These are phyloP conservation scores for Tetrapedia diversipes DNA, from an alignment of 2,888 invertebrate genomes.

Conservation along the genomic window DNA sequence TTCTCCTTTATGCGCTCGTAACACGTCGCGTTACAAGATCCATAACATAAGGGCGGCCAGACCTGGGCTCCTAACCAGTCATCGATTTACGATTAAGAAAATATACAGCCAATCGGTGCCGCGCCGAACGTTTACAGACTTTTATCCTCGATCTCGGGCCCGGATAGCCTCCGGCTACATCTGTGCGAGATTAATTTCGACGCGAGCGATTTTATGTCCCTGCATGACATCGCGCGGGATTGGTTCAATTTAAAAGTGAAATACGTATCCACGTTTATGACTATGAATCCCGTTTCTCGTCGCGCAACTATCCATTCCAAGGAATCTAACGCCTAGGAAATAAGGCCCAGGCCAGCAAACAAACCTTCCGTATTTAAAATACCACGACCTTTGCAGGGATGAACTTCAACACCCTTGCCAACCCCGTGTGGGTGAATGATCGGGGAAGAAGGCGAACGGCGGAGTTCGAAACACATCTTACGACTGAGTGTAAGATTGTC, in stretches of 20 bases:
- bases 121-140: conserved; percentile 15
- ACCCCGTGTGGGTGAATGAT: no score
- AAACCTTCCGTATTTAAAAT: no score
- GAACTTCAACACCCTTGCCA: no score
- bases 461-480: no score
- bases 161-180: not conserved
- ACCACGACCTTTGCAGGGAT: no score
- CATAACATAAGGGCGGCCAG: conserved; percentile 25
- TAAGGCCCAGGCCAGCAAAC: no score
- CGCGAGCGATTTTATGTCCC: conserved; percentile 4
- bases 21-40: conserved; percentile 54
- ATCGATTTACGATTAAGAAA: conserved; percentile 52
- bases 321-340: no score
- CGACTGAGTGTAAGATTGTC: no score
- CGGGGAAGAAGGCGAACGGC: no score
- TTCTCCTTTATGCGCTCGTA: conserved; percentile 33
- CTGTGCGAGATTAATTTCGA: conserved; percentile 5
- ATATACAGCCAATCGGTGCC: conserved; percentile 36
- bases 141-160: not conserved
- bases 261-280: conserved; percentile 11
- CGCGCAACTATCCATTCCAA: conserved; percentile 15
- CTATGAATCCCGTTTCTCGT: not conserved
- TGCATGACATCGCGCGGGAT: not conserved
- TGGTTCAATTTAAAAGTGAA: conserved; percentile 36
- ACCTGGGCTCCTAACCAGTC: conserved; percentile 43